Evolutionary conservation across 2,888 invertebrate species (phyloP).

Genomic region (Belgica antarctica): DNA sequence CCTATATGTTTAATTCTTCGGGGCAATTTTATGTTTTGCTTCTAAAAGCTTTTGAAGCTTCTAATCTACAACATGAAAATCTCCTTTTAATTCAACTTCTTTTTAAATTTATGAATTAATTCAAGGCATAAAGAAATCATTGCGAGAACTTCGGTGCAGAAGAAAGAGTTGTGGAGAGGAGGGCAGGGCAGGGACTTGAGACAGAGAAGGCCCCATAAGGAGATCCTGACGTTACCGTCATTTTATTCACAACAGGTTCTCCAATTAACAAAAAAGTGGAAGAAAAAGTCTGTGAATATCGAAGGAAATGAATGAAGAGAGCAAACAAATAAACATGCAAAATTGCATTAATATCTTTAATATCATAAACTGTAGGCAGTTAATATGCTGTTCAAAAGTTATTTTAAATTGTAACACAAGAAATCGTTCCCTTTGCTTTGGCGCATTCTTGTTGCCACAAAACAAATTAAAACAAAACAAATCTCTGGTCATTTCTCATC

Average conservation of each 20-base stretch:
- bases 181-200: background rate
- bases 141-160: background rate
- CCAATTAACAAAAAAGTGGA: constrained; percentile 43
- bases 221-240: constrained; percentile 38
- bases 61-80: constrained; percentile 23
- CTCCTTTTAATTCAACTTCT: constrained; percentile 6
- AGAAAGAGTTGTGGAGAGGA: constrained; percentile 2
- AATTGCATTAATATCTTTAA: constrained; percentile 42
- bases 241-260: constrained; percentile 43
- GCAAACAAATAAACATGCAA: constrained; percentile 40
- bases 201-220: constrained; percentile 13
- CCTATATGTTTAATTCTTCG: background rate
- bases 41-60: too few relatives aligned
- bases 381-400: constrained; percentile 35
- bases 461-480: constrained; percentile 33
- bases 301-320: constrained; percentile 30
- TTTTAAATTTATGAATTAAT: constrained; percentile 32
- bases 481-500: constrained; percentile 40
- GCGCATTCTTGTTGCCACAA: background rate
- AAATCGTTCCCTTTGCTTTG: constrained; percentile 6
- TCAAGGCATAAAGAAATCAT: background rate
- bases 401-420: constrained; percentile 39
- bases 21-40: constrained; percentile 25
- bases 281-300: constrained; percentile 8
- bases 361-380: constrained; percentile 41